Conservation (phyloP, 2,113 vertebrate species). For the Bettongia penicillata region DNA sequence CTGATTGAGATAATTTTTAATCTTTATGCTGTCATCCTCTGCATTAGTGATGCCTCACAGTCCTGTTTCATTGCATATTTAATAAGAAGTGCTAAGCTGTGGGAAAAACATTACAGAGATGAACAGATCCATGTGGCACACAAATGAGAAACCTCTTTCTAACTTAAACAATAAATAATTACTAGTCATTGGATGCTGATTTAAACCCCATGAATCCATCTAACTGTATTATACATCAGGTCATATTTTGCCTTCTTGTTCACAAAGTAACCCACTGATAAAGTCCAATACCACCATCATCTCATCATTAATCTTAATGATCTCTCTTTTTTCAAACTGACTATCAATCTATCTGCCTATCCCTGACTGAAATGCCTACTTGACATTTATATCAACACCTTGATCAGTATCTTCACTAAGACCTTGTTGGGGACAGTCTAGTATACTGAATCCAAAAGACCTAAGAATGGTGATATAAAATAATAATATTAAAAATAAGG, state of each 20-base stretch:
- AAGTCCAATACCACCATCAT: background rate
- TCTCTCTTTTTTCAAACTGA: background rate
- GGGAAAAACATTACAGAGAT: background rate
- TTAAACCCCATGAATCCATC: background rate
- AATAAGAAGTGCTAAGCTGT: background rate
- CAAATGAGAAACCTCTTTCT: background rate
- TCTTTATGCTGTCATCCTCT: background rate
- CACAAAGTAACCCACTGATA: background rate
- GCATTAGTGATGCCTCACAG: background rate
- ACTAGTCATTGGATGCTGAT: background rate
- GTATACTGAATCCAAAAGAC: background rate
- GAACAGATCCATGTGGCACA: background rate
- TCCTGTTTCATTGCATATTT: background rate
- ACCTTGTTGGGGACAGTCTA: background rate
- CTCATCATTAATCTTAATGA: background rate
- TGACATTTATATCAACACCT: background rate
- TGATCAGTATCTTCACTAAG: background rate
- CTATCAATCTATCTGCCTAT: background rate
- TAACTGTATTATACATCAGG: background rate
- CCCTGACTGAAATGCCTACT: background rate
- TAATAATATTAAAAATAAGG: background rate
- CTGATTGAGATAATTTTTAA: background rate
- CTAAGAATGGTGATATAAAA: background rate
- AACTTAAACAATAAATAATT: background rate
- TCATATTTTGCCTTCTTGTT: background rate